Conservation (phyloP, 2,797 vertebrate genomes). For the Chaetophractus vellerosus region DNA sequence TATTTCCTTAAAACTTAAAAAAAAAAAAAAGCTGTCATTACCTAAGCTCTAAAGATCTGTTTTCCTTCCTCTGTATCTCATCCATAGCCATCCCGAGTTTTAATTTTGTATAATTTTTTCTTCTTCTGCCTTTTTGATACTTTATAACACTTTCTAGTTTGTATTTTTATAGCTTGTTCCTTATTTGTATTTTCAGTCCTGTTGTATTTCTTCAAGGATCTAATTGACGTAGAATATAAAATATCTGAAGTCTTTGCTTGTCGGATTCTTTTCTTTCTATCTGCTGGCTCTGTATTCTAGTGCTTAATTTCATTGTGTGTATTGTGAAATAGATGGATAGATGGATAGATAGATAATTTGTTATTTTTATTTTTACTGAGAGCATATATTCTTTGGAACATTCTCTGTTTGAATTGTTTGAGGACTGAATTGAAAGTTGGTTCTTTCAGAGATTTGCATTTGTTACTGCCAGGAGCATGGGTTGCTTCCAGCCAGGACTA, state of each 20-base stretch:
- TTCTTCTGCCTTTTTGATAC: not conserved
- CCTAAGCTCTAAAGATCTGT: not conserved
- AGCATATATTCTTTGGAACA: not conserved
- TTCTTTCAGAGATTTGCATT: not conserved
- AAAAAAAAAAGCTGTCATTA: not conserved
- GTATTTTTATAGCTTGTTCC: not conserved
- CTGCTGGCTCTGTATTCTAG: not conserved
- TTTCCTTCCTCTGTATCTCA: not conserved
- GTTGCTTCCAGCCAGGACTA: accelerated
- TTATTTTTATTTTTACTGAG: not conserved
- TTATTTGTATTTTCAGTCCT: not conserved
- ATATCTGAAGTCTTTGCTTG: not conserved
- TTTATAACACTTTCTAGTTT: not conserved
- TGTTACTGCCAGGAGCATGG: not conserved
- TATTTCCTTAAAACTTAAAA: not conserved
- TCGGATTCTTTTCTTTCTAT: not conserved
- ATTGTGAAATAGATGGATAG: not conserved
- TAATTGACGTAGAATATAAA: too few relatives aligned
- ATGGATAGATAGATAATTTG: not conserved
- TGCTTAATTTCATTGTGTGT: not conserved
- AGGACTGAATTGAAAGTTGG: not conserved
- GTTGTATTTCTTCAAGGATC: not conserved
- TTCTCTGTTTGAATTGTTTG: not conserved
- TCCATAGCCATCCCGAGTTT: not conserved
- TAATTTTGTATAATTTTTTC: not conserved